Evolutionary conservation across 1,140 invertebrate genomes (phyloP).

Genomic region (Charaxes varanes): DNA sequence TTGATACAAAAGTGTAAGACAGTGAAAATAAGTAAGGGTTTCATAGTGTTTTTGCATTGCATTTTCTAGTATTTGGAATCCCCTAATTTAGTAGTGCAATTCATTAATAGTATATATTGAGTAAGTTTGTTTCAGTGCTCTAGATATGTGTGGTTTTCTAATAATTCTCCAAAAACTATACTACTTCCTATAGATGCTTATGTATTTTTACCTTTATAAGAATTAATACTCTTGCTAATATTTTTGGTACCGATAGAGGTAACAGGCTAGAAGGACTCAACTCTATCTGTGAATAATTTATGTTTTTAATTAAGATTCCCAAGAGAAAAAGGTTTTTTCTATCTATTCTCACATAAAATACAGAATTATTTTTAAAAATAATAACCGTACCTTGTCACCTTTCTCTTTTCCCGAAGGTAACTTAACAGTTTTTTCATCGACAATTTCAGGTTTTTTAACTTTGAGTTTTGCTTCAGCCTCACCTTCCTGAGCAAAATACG

Average conservation of each 20-base stretch:
- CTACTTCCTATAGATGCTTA: neutral
- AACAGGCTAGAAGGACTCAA: constrained; percentile 18
- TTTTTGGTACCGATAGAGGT: constrained; percentile 20
- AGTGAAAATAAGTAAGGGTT: constrained; percentile 3
- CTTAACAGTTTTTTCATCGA: constrained; percentile 63
- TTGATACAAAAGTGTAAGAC: neutral
- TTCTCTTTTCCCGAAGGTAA: constrained; percentile 52
- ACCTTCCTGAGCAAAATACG: constrained; percentile 43
- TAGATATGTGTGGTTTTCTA: no score
- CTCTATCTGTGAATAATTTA: constrained; percentile 41
- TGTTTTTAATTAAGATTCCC: constrained; percentile 5
- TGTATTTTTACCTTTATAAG: constrained; percentile 46
- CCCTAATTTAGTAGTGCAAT: no score
- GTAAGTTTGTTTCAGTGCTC: no score
- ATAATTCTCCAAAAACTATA: no score
- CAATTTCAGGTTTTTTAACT: constrained; percentile 64
- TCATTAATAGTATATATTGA: no score
- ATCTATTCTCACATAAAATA: no score
- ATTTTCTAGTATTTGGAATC: no score
- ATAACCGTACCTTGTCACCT: constrained; percentile 41
- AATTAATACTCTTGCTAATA: constrained; percentile 47
- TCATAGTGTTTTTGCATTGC: constrained; percentile 7
- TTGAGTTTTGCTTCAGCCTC: constrained; percentile 61
- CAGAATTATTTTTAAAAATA: neutral
- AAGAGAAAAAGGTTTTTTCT: no score